Percentiles rank a stretch among this genome's conserved stretches.
Conservation (phyloP, 2,113 vertebrate species). For the Pachycephala philippinensis region DNA sequence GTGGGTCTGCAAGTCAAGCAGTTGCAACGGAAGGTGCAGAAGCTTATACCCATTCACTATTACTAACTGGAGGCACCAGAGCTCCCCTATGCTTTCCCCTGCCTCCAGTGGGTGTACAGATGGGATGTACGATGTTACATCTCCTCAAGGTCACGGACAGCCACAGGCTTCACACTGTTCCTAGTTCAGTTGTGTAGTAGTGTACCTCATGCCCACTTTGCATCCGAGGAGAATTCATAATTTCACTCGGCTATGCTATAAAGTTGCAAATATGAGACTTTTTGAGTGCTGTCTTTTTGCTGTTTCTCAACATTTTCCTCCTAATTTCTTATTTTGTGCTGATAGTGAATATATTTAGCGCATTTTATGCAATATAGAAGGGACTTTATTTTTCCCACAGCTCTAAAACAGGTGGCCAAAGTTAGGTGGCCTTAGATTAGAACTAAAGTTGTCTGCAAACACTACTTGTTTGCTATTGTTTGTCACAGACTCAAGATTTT, state of each 20-base stretch:
- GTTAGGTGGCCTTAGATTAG: not conserved
- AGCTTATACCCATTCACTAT: not conserved
- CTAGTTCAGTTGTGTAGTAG: not conserved
- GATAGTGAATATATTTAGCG: not conserved
- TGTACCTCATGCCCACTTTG: not conserved
- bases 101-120: not conserved
- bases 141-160: not conserved
- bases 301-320: not conserved
- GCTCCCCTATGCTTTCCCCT: not conserved
- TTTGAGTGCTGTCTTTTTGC: not conserved
- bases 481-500: not conserved
- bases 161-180: not conserved
- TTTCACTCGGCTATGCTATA: not conserved
- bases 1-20: not conserved
- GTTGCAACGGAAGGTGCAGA: not conserved
- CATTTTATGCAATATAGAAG: not conserved
- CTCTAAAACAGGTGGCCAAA: not conserved
- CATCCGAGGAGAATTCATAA: not conserved
- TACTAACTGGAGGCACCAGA: not conserved
- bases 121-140: not conserved
- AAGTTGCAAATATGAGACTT: not conserved
- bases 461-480: not conserved
- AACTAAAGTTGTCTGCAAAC: conserved; percentile 28
- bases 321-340: not conserved
- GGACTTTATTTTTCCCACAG: not conserved